These are phyloP conservation scores for Eilema depressum DNA, from an alignment of 2,888 invertebrate genomes.

Conservation along the genomic window DNA sequence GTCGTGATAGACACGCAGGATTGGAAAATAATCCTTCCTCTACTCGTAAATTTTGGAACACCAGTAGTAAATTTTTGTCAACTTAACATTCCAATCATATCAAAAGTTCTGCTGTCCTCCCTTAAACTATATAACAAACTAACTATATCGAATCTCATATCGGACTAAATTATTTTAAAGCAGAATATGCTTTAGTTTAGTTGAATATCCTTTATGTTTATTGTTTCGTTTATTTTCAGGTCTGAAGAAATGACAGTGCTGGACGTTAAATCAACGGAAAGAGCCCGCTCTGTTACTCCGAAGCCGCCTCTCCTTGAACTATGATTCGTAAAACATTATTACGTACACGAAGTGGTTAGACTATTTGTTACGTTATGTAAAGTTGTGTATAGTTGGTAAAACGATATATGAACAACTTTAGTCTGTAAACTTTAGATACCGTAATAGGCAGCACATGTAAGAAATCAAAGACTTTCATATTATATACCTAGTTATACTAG, in stretches of 20 bases:
- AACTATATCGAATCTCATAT: too few species aligned
- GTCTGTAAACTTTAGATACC: background rate
- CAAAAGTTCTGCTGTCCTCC: background rate
- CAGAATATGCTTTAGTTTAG: background rate
- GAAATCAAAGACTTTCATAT: too few species aligned
- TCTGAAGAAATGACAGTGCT: slow-evolving; percentile 83
- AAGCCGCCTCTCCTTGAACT: slow-evolving; percentile 77
- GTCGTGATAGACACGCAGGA: too few species aligned
- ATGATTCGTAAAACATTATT: slow-evolving; percentile 51
- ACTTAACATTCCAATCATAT: background rate
- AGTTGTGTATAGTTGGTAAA: slow-evolving; percentile 23
- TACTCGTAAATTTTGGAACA: background rate
- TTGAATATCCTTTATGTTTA: background rate
- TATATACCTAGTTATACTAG: too few species aligned
- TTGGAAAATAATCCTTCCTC: too few species aligned
- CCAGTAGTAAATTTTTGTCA: background rate
- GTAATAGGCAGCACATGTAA: too few species aligned
- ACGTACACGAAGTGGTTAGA: slow-evolving; percentile 30
- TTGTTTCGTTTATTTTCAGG: slow-evolving; percentile 62
- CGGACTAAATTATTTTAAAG: background rate
- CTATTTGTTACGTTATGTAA: slow-evolving; percentile 29
- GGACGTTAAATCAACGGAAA: slow-evolving; percentile 69
- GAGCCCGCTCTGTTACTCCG: slow-evolving; percentile 74
- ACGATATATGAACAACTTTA: slow-evolving; percentile 28
- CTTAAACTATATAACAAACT: background rate